Evolutionary conservation across 1,140 invertebrate genomes (phyloP).

Genomic region (Galleria mellonella): DNA sequence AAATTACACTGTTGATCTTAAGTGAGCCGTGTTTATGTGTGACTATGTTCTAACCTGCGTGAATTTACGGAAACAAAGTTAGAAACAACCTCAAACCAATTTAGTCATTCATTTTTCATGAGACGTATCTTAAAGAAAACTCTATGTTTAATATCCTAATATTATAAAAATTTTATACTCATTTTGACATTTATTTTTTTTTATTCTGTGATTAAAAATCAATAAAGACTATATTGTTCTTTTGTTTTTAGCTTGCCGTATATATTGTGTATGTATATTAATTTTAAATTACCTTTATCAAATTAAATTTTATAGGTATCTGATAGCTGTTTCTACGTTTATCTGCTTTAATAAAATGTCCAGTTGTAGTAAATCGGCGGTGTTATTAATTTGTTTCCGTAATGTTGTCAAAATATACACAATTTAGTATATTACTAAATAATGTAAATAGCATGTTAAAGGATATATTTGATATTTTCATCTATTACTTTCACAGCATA

Average conservation of each 20-base stretch:
- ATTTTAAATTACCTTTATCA: no score
- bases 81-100: background rate
- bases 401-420: conserved; percentile 47
- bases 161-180: no score
- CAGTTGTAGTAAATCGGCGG: background rate
- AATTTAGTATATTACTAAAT: conserved; percentile 73
- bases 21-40: conserved; percentile 47
- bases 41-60: conserved; percentile 31
- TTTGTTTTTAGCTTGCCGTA: no score
- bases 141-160: no score
- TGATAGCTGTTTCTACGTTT: no score
- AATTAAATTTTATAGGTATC: no score
- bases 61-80: conserved; percentile 30
- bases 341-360: background rate
- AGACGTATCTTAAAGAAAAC: no score
- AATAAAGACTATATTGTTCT: no score
- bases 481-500: conserved; percentile 32
- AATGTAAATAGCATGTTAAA: conserved; percentile 57
- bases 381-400: conserved; percentile 24
- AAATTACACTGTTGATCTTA: conserved; percentile 44
- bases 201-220: no score
- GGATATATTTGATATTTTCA: conserved; percentile 36
- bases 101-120: no score
- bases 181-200: no score
- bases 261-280: no score